phyloP scores from a whole-genome alignment of 1,140 invertebrate genomes.

The Drosophila pruinosa region DNA sequence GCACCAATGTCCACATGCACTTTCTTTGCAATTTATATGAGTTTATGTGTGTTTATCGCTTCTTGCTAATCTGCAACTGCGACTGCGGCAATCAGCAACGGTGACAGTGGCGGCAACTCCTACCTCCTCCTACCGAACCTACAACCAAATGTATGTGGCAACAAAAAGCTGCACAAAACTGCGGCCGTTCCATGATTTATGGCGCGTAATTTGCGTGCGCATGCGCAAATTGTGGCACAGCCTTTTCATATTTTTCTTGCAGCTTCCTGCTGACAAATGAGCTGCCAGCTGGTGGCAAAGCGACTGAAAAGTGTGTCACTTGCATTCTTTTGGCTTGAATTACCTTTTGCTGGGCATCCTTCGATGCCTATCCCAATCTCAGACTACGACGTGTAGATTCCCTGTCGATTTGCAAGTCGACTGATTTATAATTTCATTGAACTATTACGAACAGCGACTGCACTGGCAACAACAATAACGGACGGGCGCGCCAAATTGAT shows the following conservation, averaged over 20 bases:
- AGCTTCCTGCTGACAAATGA: conserved; percentile 77
- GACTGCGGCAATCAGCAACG: conserved; percentile 58
- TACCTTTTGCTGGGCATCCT: conserved; percentile 16
- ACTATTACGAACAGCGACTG: conserved; percentile 76
- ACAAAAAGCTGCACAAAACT: conserved; percentile 17
- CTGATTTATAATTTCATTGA: conserved; percentile 80
- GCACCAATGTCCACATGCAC: conserved; percentile 53
- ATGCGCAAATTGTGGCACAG: conserved; percentile 73
- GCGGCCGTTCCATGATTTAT: conserved; percentile 68
- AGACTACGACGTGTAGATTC: too few species aligned
- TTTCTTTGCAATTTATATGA: conserved; percentile 75
- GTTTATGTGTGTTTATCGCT: conserved; percentile 70
- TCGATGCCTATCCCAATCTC: too few species aligned
- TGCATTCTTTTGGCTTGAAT: conserved; percentile 63
- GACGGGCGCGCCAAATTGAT: conserved; percentile 68
- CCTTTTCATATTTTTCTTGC: conserved; percentile 58
- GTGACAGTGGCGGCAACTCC: conserved; percentile 74
- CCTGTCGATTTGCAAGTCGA: conserved; percentile 11
- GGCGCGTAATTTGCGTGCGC: conserved; percentile 78
- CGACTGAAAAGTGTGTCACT: conserved; percentile 64
- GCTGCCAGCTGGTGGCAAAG: conserved; percentile 15
- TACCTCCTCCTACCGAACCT: conserved; percentile 27
- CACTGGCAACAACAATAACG: conserved; percentile 15
- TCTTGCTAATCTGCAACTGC: conserved; percentile 60
- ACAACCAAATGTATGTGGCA: too few species aligned